phyloP scores from a whole-genome alignment of 1,140 invertebrate genomes.

The Brachystomella parvula region DNA sequence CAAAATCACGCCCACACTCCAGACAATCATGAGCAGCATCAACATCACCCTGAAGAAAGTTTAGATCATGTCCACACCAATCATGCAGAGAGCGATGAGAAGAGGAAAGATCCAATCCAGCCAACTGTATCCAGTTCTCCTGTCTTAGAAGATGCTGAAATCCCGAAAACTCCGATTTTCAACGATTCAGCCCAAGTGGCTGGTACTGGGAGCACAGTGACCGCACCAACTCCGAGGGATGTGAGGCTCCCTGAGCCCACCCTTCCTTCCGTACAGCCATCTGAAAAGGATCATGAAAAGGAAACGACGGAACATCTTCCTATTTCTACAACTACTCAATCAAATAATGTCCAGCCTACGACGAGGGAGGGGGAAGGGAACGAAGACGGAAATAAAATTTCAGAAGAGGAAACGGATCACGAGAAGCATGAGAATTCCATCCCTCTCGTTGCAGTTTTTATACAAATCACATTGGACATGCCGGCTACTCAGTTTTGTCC shows the following conservation, averaged over 20 bases:
- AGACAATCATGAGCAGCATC: background rate
- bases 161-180: background rate
- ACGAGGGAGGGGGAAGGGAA: background rate
- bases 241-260: background rate
- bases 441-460: constrained; percentile 27
- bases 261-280: background rate
- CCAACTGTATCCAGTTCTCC: background rate
- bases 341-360: background rate
- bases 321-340: background rate
- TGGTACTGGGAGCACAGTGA: background rate
- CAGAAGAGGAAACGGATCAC: background rate
- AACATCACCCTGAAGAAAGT: background rate
- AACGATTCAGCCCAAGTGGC: background rate
- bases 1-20: background rate
- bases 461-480: constrained; percentile 34
- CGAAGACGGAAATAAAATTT: background rate
- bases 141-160: background rate
- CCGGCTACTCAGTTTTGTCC: constrained; percentile 25
- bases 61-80: no score
- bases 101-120: background rate
- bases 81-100: no score
- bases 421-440: background rate
- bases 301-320: background rate
- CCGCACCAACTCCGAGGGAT: background rate
- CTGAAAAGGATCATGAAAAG: background rate